Base-by-base conservation (phyloP, 2,888 invertebrate species). In the Tubulanus polymorphus region DNA sequence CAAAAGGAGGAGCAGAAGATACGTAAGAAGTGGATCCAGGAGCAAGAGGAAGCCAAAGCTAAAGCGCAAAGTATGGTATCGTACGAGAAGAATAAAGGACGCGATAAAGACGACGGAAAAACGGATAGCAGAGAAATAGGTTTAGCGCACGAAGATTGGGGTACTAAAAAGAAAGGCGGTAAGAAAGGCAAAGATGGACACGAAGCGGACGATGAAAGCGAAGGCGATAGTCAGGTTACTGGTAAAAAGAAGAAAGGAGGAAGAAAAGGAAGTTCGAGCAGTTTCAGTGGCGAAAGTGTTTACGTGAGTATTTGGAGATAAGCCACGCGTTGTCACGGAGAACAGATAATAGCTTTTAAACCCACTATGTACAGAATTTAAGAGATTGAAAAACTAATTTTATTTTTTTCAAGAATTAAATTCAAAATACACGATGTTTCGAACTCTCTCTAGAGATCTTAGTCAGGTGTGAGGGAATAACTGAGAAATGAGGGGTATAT, bases 121-220 rank as follows among this genome's bases (percentile, higher is more conserved):
- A 58, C 56, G 5, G 75, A 75, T 57, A 66, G 64, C 35, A 62
- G 75, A 56, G 70, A 67, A 37, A 60, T 65, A 6, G 74, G 74
- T 2, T 59, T 71, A 12, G 60, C 64, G 1, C 73, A 73, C 37
- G 67, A 69, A 3, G 65, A 69, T 15, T 27, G 48, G 29, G 26
- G 48, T 23, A 41, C 18, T 8, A 32, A 25, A 47, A 49, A 53
- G 48, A 15, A 35, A 47, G 53, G 60, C 50, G 55, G 60, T 28
- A 63, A 65, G 53, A 61, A 62, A 52, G 60, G 53, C 27, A 63
- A 71, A 47, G 63, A 67, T 50, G 67, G 65, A 8, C 48, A 62
- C 49, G 76, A 75, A 51, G 74, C 70, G 18, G 75, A 75, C 53
- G 70, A 70, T 48, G 75, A 76, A 60, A 69, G 73, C 29, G 74